phyloP scores from a whole-genome alignment of 2,888 invertebrate species.

The Lydus trimaculatus region DNA sequence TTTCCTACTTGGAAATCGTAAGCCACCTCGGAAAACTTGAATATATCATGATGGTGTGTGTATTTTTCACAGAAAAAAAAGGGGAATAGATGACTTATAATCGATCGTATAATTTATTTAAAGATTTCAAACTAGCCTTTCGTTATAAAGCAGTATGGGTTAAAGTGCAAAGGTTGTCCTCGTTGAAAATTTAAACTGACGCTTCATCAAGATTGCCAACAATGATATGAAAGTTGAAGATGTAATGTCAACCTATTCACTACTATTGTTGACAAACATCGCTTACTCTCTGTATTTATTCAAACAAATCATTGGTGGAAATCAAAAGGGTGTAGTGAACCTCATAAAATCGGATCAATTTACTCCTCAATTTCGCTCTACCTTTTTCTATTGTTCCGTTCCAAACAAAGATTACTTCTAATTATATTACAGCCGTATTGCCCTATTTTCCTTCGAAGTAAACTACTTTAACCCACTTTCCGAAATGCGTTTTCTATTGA shows the following conservation, averaged over 20 bases:
- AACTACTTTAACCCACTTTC: not conserved
- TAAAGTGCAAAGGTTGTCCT: not conserved
- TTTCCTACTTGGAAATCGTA: constrained; percentile 41
- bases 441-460: not conserved
- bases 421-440: not conserved
- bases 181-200: not conserved
- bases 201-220: not conserved
- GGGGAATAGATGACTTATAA: not conserved
- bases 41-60: constrained; percentile 23
- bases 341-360: not conserved
- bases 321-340: not conserved
- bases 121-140: not conserved
- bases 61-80: not conserved
- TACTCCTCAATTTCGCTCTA: not conserved
- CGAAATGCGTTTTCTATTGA: not conserved
- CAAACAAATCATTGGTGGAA: not conserved
- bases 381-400: not conserved
- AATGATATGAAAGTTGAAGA: not conserved
- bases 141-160: not conserved
- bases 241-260: not conserved
- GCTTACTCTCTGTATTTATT: not conserved
- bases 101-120: not conserved
- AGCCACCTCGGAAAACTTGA: constrained; percentile 42
- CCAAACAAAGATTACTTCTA: not conserved
- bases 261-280: too few species aligned